Percentiles rank a stretch among this genome's conserved stretches.
phyloP scores from a whole-genome alignment of 2,113 vertebrate genomes.

The Myrmecobius fasciatus region DNA sequence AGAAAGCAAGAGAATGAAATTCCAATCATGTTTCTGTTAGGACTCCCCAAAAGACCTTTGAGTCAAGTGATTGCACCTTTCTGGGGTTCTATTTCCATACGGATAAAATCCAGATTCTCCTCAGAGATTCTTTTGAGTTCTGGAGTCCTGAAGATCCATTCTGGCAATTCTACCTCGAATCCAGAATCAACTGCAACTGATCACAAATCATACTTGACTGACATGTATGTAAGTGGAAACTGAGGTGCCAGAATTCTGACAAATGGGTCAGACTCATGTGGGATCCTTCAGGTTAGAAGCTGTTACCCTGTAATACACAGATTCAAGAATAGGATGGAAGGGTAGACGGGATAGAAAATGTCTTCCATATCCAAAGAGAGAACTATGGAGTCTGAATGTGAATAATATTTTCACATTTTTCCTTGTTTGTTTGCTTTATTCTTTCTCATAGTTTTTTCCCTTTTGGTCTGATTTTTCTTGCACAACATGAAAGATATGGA shows the following conservation, averaged over 20 bases:
- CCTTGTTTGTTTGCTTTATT: too few relatives aligned
- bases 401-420: too few relatives aligned
- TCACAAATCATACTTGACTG: slow-evolving; percentile 32
- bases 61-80: neutral
- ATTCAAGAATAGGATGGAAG: slow-evolving; percentile 33
- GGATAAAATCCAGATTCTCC: neutral
- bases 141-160: neutral
- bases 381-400: too few relatives aligned
- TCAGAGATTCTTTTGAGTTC: neutral
- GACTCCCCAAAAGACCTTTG: neutral
- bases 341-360: too few relatives aligned
- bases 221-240: slow-evolving; percentile 35
- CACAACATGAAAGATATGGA: too few relatives aligned
- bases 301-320: neutral
- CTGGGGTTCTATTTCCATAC: neutral
- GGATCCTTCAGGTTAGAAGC: neutral
- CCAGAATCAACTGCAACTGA: slow-evolving; percentile 1
- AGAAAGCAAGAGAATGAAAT: neutral
- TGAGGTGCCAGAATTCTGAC: neutral
- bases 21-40: neutral
- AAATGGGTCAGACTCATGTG: neutral
- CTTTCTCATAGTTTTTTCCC: too few relatives aligned
- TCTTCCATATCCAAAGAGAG: too few relatives aligned
- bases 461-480: too few relatives aligned
- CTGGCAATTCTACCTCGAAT: neutral